phyloP scores from a whole-genome alignment of 2,888 invertebrate species.

The Epirrita christyi region DNA sequence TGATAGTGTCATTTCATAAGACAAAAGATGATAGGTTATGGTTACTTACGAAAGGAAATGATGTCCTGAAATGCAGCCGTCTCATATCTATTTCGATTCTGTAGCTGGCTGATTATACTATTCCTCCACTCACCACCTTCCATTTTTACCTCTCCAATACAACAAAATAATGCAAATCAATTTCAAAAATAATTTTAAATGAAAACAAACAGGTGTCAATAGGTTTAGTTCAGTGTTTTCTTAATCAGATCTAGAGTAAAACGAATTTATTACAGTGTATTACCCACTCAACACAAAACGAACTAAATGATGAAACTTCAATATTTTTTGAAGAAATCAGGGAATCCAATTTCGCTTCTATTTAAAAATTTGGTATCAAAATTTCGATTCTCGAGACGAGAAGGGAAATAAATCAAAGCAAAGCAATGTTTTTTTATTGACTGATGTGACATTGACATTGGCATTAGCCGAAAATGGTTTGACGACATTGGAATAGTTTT shows the following conservation, averaged over 20 bases:
- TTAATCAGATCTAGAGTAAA: neutral
- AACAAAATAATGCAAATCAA: constrained; percentile 48
- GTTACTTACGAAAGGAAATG: constrained; percentile 91
- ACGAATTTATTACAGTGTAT: neutral
- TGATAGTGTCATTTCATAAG: constrained; percentile 31
- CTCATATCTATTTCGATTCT: constrained; percentile 90
- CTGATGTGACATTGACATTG: too few relatives aligned
- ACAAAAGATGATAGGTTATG: constrained; percentile 61
- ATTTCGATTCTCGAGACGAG: neutral
- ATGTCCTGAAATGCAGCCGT: constrained; percentile 91
- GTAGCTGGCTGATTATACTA: constrained; percentile 88
- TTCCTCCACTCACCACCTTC: constrained; percentile 87
- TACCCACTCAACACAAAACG: neutral
- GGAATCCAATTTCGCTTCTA: neutral
- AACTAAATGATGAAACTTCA: neutral
- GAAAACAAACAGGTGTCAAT: constrained; percentile 68
- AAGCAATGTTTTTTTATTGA: too few relatives aligned
- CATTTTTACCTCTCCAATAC: constrained; percentile 59
- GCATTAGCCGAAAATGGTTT: too few relatives aligned
- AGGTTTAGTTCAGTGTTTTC: constrained; percentile 8
- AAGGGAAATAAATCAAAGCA: neutral
- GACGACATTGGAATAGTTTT: too few relatives aligned
- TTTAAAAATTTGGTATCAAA: neutral
- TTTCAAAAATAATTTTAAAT: constrained; percentile 49
- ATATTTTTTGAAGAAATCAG: neutral